phyloP scores from a whole-genome alignment of 1,140 invertebrate species.

The Pseudomyrmex pallidus region DNA sequence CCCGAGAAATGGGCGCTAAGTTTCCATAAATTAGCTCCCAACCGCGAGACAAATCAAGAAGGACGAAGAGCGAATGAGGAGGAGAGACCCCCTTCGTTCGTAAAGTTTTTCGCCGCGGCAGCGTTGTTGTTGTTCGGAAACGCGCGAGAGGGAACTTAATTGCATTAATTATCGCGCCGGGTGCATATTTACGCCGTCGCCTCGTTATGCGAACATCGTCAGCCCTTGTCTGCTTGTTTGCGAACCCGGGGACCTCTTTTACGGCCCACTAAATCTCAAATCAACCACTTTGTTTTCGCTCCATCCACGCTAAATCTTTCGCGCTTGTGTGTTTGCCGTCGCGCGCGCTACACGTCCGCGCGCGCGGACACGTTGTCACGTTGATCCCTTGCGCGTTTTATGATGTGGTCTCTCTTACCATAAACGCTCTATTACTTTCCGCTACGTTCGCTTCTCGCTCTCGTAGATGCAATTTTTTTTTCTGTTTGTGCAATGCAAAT shows the following conservation, averaged over 20 bases:
- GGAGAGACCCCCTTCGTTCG: not conserved
- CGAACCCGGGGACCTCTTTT: conserved; percentile 51
- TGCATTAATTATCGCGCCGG: conserved; percentile 66
- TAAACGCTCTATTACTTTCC: conserved; percentile 20
- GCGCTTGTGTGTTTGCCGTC: conserved; percentile 24
- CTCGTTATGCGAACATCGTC: conserved; percentile 68
- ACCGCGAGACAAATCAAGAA: conserved; percentile 38
- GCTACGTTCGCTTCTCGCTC: conserved; percentile 20
- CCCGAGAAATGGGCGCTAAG: not conserved
- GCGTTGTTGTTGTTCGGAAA: conserved; percentile 51
- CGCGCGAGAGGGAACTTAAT: conserved; percentile 59
- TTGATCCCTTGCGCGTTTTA: too few species aligned
- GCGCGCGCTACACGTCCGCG: not conserved
- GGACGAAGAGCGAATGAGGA: not conserved
- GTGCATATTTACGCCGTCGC: conserved; percentile 45
- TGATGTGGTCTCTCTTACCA: not conserved
- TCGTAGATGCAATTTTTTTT: conserved; percentile 21
- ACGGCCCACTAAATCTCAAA: conserved; percentile 70
- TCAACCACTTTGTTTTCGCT: conserved; percentile 68
- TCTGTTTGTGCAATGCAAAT: conserved; percentile 1
- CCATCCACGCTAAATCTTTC: conserved; percentile 56
- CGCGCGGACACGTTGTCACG: too few species aligned
- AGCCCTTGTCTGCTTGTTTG: conserved; percentile 64
- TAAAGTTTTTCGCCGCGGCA: conserved; percentile 52
- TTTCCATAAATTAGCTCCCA: conserved; percentile 48